Percentiles rank a stretch among this genome's conserved stretches.
phyloP scores from a whole-genome alignment of 2,888 invertebrate species.

The Cetonia aurata region DNA sequence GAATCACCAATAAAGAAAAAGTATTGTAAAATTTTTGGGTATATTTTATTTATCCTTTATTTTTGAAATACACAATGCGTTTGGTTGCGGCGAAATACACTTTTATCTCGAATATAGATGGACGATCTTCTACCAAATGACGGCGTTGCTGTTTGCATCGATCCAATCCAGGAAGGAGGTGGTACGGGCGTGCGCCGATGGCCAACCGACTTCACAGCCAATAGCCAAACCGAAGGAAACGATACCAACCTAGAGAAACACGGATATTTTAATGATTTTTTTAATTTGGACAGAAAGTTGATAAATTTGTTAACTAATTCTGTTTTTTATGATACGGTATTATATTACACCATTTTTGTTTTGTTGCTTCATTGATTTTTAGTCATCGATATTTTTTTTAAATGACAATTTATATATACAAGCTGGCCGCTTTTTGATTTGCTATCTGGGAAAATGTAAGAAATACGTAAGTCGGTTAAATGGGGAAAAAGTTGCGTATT shows the following conservation, averaged over 20 bases:
- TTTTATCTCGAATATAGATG: neutral
- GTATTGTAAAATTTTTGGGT: slow-evolving; percentile 44
- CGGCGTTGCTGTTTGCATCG: slow-evolving; percentile 46
- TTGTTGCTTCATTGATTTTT: too few species aligned
- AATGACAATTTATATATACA: too few species aligned
- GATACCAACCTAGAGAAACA: slow-evolving; percentile 54
- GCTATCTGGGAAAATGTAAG: too few species aligned
- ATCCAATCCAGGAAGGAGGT: slow-evolving; percentile 62
- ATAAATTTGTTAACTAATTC: too few species aligned
- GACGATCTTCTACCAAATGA: slow-evolving; percentile 1
- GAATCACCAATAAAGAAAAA: slow-evolving; percentile 64
- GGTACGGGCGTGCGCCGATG: slow-evolving; percentile 64
- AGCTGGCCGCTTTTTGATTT: too few species aligned
- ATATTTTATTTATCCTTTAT: slow-evolving; percentile 7
- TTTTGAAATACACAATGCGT: neutral
- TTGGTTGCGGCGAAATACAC: neutral
- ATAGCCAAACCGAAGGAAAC: slow-evolving; percentile 60
- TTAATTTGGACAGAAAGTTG: neutral
- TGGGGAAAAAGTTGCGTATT: too few species aligned
- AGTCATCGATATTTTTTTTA: too few species aligned
- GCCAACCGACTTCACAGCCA: slow-evolving; percentile 64
- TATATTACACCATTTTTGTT: too few species aligned
- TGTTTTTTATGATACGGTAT: too few species aligned
- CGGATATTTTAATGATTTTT: neutral
- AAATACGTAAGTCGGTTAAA: too few species aligned